Conservation (phyloP, 2,113 vertebrate species). For the Cheilinus undulatus region DNA sequence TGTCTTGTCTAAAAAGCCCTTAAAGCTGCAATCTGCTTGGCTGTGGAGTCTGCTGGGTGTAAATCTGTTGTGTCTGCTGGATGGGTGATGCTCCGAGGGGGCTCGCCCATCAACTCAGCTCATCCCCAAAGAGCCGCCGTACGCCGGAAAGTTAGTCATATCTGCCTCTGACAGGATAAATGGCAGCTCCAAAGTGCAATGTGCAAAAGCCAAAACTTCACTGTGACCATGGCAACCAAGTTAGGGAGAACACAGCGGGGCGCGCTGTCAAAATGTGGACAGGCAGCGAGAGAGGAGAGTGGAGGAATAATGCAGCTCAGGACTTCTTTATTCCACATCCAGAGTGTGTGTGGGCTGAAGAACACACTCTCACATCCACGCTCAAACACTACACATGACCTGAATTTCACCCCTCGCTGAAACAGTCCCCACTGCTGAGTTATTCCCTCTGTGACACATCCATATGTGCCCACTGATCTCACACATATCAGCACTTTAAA, state of each 20-base stretch:
- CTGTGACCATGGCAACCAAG: conserved; percentile 81
- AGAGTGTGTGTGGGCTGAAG: conserved; percentile 38
- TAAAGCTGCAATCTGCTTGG: conserved; percentile 54
- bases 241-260: conserved; percentile 58
- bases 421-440: conserved; percentile 42
- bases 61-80: conserved; percentile 63
- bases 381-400: conserved; percentile 55
- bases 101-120: conserved; percentile 37
- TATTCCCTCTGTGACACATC: conserved; percentile 51
- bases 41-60: conserved; percentile 49
- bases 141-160: conserved; percentile 47
- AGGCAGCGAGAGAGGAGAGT: conserved; percentile 45
- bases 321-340: conserved; percentile 46
- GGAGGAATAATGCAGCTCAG: conserved; percentile 55
- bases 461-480: conserved; percentile 36
- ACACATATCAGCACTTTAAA: conserved; percentile 44
- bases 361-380: conserved; percentile 20
- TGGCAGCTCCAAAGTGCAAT: conserved; percentile 61
- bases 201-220: conserved; percentile 64
- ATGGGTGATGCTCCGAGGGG: conserved; percentile 42
- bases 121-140: conserved; percentile 20
- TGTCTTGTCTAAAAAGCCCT: conserved; percentile 48
- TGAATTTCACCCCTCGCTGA: conserved; percentile 65
- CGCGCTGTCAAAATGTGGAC: conserved; percentile 71
- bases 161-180: conserved; percentile 51